Conservation (phyloP, 1,140 invertebrate genomes). For the Halotydeus destructor region DNA sequence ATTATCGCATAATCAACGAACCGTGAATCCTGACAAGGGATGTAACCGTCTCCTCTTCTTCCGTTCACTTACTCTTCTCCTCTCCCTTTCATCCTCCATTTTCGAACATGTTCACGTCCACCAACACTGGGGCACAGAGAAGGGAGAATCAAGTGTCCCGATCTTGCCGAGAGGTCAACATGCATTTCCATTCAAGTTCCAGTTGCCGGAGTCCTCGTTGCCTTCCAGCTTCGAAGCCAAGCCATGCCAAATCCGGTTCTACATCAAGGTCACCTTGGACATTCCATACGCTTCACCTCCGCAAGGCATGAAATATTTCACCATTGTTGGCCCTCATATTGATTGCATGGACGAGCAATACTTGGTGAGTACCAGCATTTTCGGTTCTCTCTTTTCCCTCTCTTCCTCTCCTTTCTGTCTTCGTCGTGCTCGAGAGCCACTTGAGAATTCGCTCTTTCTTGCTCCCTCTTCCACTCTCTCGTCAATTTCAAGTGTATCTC, state of each 20-base stretch:
- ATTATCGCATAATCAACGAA: no score
- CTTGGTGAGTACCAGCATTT: slow-evolving; percentile 33
- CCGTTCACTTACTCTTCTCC: no score
- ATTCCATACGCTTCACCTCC: slow-evolving; percentile 62
- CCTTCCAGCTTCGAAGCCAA: slow-evolving; percentile 62
- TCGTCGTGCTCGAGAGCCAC: no score
- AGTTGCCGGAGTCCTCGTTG: slow-evolving; percentile 48
- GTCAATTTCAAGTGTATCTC: neutral
- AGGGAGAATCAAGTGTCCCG: slow-evolving; percentile 41
- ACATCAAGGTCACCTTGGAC: slow-evolving; percentile 53
- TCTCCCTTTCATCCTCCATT: no score
- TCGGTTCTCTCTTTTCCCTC: no score
- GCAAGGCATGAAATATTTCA: slow-evolving; percentile 66
- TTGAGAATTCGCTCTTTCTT: neutral
- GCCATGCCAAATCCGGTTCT: slow-evolving; percentile 52
- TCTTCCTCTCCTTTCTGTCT: no score
- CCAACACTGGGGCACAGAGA: slow-evolving; percentile 27
- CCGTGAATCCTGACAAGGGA: no score
- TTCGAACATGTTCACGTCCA: no score
- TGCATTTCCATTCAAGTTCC: slow-evolving; percentile 52
- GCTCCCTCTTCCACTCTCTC: neutral
- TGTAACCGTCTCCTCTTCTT: no score
- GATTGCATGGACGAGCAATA: slow-evolving; percentile 70
- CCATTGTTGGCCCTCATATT: slow-evolving; percentile 57
- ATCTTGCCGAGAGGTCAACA: slow-evolving; percentile 51